Evolutionary conservation across 2,888 invertebrate species (phyloP), one percentile per base, ranked within the genome.

Genomic region (Sinodicranocentrus sp.): DNA sequence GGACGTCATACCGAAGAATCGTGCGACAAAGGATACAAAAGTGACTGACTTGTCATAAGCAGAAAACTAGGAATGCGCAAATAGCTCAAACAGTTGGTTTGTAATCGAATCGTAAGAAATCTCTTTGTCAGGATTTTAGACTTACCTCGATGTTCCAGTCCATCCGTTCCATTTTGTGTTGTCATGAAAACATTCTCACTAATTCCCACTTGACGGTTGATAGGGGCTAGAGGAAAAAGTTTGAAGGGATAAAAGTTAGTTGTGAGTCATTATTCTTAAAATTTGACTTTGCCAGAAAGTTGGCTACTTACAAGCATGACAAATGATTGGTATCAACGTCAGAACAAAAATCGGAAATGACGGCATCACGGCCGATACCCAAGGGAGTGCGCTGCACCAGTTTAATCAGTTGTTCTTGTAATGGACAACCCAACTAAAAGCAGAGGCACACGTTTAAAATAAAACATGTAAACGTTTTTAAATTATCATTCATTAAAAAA

Each of bases 161-260:
- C 89, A 68, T 87, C 88, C 6, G 89, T 89, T 33, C 88, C 89
- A 67, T 89, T 88, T 76, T 88, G 88, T 2, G 88, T 87, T 13
- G 89, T 89, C 83, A 89, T 88, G 84, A 84, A 89, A 1, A 89
- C 88, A 86, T 89, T 88, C 68, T 88, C 88, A 59, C 87, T 88
- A n/a, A 89, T 86, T 33, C 89, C 88, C 44, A 88, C 88, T 84
- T 89, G 88, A 15, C 89, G 82, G 65, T 88, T 88, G 23, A 88
- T 88, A 10, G 89, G 89, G 79, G 80, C 89, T 89, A 87, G 87
- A 52, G 54, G 33, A 48, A 33, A 79, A 28, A 79, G 21, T 13
- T 6, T 61, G n/a, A n/a, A n/a, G n/a, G n/a, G n/a, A n/a, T n/a
- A n/a, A n/a, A n/a, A n/a, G n/a, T 33, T 33, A 33, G n/a, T n/a